phyloP scores from a whole-genome alignment of 2,113 vertebrate species.

The Thalassoma bifasciatum region DNA sequence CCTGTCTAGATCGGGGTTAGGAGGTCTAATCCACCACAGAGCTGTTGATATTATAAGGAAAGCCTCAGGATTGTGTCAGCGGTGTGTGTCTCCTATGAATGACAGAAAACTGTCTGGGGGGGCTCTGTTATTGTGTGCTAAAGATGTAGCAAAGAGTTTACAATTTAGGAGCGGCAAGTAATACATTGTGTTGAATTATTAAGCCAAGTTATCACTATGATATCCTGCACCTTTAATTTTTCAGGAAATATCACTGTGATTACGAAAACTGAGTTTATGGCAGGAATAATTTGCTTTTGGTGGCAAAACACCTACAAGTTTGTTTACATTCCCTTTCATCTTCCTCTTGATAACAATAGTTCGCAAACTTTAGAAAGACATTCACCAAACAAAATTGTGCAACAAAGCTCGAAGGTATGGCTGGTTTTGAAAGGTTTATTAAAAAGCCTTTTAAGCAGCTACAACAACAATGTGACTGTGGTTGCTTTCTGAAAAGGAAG shows the following conservation, averaged over 20 bases:
- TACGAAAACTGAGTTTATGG: too few species aligned
- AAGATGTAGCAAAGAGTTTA: constrained; percentile 46
- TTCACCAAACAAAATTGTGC: not conserved
- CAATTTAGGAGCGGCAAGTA: constrained; percentile 4
- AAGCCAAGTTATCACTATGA: not conserved
- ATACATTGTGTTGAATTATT: constrained; percentile 29
- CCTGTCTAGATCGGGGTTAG: constrained; percentile 73
- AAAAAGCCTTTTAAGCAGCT: not conserved
- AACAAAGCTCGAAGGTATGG: not conserved
- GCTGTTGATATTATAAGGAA: constrained; percentile 73
- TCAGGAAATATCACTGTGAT: too few species aligned
- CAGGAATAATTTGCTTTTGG: too few species aligned
- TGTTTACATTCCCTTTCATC: not conserved
- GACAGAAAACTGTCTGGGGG: constrained; percentile 32
- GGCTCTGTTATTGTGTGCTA: constrained; percentile 16
- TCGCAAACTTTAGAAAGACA: too few species aligned
- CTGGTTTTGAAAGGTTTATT: not conserved
- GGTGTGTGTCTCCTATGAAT: constrained; percentile 36
- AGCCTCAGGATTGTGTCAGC: constrained; percentile 57
- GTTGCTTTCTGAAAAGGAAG: not conserved
- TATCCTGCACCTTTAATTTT: too few species aligned
- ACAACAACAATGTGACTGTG: not conserved
- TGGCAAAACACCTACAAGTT: too few species aligned
- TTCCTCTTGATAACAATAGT: not conserved
- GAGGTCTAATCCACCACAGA: constrained; percentile 75